These are phyloP conservation scores for Conger conger DNA, from an alignment of 2,113 vertebrate genomes.

Conservation along the genomic window DNA sequence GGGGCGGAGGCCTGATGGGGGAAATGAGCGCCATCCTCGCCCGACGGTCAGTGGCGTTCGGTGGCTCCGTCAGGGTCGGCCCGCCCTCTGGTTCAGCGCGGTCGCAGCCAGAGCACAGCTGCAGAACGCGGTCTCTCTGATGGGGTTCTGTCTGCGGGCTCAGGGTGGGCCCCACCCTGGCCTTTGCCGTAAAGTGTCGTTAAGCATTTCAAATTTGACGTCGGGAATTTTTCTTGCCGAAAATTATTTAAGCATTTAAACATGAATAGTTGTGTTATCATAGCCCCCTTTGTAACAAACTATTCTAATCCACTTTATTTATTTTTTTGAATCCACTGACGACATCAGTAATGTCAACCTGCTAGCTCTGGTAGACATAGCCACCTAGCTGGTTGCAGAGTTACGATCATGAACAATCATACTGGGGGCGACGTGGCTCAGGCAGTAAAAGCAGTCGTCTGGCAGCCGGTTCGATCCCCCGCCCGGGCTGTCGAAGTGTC, in stretches of 20 bases:
- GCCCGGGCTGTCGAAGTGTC: too few relatives aligned
- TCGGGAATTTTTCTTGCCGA: not conserved
- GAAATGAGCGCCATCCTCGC: slow-evolving; percentile 92
- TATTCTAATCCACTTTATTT: too few relatives aligned
- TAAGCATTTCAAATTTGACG: not conserved
- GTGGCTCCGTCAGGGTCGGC: not conserved
- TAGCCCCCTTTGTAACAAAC: too few relatives aligned
- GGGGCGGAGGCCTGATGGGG: slow-evolving; percentile 76
- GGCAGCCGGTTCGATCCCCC: too few relatives aligned
- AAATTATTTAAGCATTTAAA: not conserved
- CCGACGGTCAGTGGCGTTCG: slow-evolving; percentile 70
- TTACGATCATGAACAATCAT: not conserved
- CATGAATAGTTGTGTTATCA: not conserved
- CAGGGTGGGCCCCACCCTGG: too few relatives aligned
- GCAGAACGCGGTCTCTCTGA: not conserved
- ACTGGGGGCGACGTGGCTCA: too few relatives aligned
- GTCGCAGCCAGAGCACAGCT: not conserved
- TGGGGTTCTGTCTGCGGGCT: not conserved
- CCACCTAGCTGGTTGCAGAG: not conserved
- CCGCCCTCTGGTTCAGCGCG: not conserved
- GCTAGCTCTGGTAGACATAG: not conserved
- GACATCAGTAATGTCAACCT: not conserved
- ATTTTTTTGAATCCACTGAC: not conserved
- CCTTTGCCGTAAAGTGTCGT: not conserved
- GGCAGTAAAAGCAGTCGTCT: too few relatives aligned